These are phyloP conservation scores for Laspeyria flexula DNA, from an alignment of 2,888 invertebrate species.

Conservation along the genomic window DNA sequence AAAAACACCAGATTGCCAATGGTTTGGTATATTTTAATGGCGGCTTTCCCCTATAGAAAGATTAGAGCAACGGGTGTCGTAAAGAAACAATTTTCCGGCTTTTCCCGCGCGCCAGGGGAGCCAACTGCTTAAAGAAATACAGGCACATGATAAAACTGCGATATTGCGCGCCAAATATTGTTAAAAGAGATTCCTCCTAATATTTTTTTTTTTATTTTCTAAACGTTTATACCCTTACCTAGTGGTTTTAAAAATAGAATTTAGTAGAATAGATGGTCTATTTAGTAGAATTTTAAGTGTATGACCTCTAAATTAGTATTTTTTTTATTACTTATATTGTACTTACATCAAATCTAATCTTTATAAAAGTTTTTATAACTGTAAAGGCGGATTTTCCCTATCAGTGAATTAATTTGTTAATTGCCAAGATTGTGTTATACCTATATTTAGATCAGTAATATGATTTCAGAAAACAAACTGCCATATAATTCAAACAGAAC, in stretches of 20 bases:
- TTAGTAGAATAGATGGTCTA: no score
- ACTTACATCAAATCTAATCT: no score
- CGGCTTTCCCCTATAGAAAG: constrained; percentile 56
- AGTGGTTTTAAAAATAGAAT: no score
- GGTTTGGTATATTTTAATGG: constrained; percentile 51
- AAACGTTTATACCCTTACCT: no score
- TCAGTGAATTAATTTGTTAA: neutral
- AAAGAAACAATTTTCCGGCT: constrained; percentile 84
- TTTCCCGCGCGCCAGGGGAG: constrained; percentile 67
- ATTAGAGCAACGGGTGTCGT: constrained; percentile 82
- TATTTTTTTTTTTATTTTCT: neutral
- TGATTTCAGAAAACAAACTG: constrained; percentile 62
- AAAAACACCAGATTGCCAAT: constrained; percentile 74
- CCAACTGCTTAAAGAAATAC: constrained; percentile 69
- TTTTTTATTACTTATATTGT: no score
- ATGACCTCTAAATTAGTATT: no score
- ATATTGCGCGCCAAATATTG: constrained; percentile 51
- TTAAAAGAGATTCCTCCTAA: constrained; percentile 1
- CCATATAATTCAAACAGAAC: constrained; percentile 83
- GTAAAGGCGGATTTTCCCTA: neutral
- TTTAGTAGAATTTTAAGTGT: no score
- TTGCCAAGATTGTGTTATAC: neutral
- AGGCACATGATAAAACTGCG: constrained; percentile 79
- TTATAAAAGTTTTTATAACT: no score
- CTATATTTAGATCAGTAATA: no score